phyloP scores from a whole-genome alignment of 2,113 vertebrate species.

The Carassius auratus region DNA sequence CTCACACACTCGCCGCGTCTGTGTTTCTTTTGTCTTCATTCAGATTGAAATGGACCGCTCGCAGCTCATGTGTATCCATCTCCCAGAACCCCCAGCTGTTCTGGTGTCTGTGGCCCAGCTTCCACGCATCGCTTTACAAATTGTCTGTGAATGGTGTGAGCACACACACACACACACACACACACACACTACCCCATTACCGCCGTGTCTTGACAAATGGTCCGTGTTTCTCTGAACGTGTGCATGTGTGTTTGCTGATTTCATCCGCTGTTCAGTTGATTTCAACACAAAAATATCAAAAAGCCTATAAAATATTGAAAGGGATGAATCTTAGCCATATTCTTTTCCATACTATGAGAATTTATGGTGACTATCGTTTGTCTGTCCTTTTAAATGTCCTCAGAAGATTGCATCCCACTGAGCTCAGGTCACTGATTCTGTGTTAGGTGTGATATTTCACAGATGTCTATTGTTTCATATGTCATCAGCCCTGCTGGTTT shows the following conservation, averaged over 20 bases:
- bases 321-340: too few relatives aligned
- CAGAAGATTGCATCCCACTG: not conserved
- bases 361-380: not conserved
- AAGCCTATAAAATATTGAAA: not conserved
- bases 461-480: slow-evolving; percentile 37
- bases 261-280: slow-evolving; percentile 39
- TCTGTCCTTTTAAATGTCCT: too few relatives aligned
- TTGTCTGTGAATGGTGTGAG: slow-evolving; percentile 96
- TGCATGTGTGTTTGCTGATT: slow-evolving; percentile 28
- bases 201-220: slow-evolving; percentile 96
- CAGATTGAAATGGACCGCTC: slow-evolving; percentile 97
- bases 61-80: slow-evolving; percentile 93
- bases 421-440: not conserved
- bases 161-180: slow-evolving; percentile 79
- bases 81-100: slow-evolving; percentile 94
- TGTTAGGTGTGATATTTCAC: slow-evolving; percentile 49
- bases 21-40: slow-evolving; percentile 97
- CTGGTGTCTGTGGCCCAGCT: slow-evolving; percentile 92
- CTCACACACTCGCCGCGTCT: slow-evolving; percentile 89
- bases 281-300: not conserved
- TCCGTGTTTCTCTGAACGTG: slow-evolving; percentile 63
- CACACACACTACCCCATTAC: slow-evolving; percentile 80
- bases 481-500: not conserved
- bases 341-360: too few relatives aligned
- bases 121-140: slow-evolving; percentile 96